Conservation (phyloP, 2,888 invertebrate genomes). For the Diplolepis rosae region DNA sequence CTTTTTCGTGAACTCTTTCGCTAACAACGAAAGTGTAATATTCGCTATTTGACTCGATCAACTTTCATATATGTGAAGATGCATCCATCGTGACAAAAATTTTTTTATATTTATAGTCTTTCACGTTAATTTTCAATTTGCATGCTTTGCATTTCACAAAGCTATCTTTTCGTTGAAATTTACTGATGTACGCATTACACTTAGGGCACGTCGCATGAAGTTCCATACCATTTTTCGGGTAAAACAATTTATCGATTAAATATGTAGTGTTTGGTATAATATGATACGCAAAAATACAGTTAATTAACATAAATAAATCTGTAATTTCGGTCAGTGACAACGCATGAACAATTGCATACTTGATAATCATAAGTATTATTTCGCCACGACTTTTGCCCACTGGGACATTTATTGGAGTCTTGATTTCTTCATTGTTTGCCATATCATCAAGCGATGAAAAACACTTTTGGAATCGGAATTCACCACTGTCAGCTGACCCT, state of each 20-base stretch:
- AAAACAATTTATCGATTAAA: conserved; percentile 34
- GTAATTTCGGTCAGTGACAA: conserved; percentile 31
- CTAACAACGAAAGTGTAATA: conserved; percentile 33
- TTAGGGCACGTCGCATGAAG: conserved; percentile 34
- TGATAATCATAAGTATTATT: conserved; percentile 35
- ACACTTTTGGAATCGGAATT: not conserved
- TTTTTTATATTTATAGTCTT: conserved; percentile 23
- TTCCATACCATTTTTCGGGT: conserved; percentile 18
- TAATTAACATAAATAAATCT: conserved; percentile 37
- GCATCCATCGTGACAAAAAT: conserved; percentile 36
- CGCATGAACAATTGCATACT: conserved; percentile 21
- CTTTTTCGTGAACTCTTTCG: conserved; percentile 26
- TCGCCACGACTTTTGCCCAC: not conserved
- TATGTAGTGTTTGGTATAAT: conserved; percentile 40
- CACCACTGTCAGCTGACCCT: not conserved
- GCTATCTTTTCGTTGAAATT: conserved; percentile 7
- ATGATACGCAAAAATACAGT: conserved; percentile 32
- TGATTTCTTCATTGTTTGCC: not conserved
- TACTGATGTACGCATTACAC: conserved; percentile 28
- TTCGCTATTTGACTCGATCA: conserved; percentile 18
- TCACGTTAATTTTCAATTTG: conserved; percentile 8
- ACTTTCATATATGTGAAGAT: conserved; percentile 23
- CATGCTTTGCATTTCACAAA: conserved; percentile 27
- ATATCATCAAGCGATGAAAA: not conserved
- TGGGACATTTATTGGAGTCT: not conserved